Percentiles rank a stretch among this genome's conserved stretches.
These are phyloP conservation scores for Chlorops oryzae DNA, from an alignment of 1,140 invertebrate species.

Conservation along the genomic window DNA sequence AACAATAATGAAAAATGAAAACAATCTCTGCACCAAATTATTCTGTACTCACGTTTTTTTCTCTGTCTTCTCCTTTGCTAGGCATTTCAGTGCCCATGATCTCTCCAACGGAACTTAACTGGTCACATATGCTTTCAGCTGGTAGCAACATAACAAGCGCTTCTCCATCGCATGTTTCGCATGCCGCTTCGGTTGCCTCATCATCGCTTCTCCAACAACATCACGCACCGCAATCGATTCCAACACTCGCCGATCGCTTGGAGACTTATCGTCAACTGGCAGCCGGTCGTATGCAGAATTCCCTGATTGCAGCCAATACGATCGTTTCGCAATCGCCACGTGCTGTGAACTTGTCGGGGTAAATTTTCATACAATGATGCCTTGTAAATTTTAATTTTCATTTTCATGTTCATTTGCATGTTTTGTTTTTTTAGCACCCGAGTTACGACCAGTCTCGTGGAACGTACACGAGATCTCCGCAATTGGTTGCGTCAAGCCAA, in stretches of 20 bases:
- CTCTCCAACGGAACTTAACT: constrained; percentile 57
- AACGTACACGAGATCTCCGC: constrained; percentile 58
- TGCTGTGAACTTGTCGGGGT: constrained; percentile 48
- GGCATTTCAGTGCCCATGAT: constrained; percentile 50
- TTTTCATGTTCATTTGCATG: too few relatives aligned
- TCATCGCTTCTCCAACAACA: constrained; percentile 8
- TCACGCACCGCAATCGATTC: constrained; percentile 50
- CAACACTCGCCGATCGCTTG: constrained; percentile 50
- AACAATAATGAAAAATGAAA: constrained; percentile 5
- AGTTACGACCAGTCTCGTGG: constrained; percentile 56
- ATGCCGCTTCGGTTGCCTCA: too few relatives aligned
- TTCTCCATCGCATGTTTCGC: too few relatives aligned
- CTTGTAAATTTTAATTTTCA: too few relatives aligned
- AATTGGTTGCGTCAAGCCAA: constrained; percentile 55
- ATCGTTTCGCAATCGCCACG: constrained; percentile 50
- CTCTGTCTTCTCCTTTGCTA: neutral
- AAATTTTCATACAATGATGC: too few relatives aligned
- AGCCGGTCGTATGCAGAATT: constrained; percentile 34
- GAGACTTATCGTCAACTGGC: constrained; percentile 51
- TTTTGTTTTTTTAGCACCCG: too few relatives aligned
- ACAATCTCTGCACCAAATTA: neutral
- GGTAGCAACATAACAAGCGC: constrained; percentile 1
- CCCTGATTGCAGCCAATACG: constrained; percentile 45
- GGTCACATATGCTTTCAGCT: constrained; percentile 49
- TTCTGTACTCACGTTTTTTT: neutral